Conservation (phyloP, 2,113 vertebrate genomes). For the Peromyscus leucopus region DNA sequence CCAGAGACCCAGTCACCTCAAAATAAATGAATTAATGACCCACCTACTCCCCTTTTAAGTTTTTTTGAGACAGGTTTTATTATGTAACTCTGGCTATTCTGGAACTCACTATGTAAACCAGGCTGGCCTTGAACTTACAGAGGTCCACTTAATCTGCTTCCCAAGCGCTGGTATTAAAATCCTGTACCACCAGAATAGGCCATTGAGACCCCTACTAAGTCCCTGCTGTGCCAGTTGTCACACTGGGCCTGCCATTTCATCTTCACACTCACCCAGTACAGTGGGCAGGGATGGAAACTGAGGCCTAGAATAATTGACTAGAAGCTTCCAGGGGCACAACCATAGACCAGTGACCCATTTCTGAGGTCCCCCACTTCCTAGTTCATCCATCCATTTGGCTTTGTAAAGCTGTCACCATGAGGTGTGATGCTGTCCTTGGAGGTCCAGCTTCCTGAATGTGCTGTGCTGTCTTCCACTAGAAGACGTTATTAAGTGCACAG, state of each 20-base stretch:
- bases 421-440: neutral
- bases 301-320: neutral
- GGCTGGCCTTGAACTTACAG: neutral
- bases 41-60: neutral
- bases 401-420: neutral
- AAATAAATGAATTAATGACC: neutral
- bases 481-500: slow-evolving; percentile 6
- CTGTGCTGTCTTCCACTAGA: neutral
- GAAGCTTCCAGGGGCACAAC: neutral
- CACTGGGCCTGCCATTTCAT: neutral
- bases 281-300: neutral
- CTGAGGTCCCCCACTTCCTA: neutral
- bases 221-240: neutral
- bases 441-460: slow-evolving; percentile 11
- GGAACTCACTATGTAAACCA: neutral
- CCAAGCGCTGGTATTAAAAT: neutral
- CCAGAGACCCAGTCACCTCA: neutral
- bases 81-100: neutral
- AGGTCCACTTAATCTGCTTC: neutral
- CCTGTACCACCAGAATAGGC: too few species aligned
- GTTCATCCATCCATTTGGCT: neutral
- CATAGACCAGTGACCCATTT: neutral
- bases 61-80: neutral
- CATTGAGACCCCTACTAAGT: neutral
- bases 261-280: neutral